phyloP scores from a whole-genome alignment of 2,113 vertebrate genomes.

The Fregata magnificens region DNA sequence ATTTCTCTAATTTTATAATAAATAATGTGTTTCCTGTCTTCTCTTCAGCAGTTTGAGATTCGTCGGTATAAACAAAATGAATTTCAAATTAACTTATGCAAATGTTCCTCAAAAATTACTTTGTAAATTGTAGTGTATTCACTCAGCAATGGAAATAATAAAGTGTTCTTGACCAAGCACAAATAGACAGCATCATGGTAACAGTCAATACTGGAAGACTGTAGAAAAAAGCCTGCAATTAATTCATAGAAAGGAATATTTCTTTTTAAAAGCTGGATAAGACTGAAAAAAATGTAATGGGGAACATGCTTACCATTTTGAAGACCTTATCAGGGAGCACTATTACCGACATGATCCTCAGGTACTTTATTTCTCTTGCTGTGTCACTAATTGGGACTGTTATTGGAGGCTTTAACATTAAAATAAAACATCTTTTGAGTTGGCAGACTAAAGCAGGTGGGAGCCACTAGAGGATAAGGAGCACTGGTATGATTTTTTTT shows the following conservation, averaged over 20 bases:
- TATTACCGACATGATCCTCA: not conserved
- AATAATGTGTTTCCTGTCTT: not conserved
- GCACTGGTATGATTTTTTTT: not conserved
- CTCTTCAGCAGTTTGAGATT: not conserved
- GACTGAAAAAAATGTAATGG: not conserved
- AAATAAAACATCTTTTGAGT: not conserved
- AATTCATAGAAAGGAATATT: not conserved
- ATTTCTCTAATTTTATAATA: not conserved
- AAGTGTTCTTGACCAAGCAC: not conserved
- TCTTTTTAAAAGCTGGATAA: not conserved
- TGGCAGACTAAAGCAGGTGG: not conserved
- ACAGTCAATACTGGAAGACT: not conserved
- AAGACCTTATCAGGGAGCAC: not conserved
- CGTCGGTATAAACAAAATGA: not conserved
- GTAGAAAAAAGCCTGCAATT: not conserved
- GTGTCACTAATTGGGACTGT: not conserved
- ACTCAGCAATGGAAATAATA: not conserved
- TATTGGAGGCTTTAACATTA: not conserved
- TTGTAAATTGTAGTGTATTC: not conserved
- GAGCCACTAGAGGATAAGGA: not conserved
- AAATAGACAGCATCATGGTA: not conserved
- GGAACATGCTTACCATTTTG: not conserved
- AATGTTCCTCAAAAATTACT: not conserved
- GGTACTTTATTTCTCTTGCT: not conserved
- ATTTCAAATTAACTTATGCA: not conserved